Conservation (phyloP, 1,140 invertebrate species). For the Saxidomus purpurata region DNA sequence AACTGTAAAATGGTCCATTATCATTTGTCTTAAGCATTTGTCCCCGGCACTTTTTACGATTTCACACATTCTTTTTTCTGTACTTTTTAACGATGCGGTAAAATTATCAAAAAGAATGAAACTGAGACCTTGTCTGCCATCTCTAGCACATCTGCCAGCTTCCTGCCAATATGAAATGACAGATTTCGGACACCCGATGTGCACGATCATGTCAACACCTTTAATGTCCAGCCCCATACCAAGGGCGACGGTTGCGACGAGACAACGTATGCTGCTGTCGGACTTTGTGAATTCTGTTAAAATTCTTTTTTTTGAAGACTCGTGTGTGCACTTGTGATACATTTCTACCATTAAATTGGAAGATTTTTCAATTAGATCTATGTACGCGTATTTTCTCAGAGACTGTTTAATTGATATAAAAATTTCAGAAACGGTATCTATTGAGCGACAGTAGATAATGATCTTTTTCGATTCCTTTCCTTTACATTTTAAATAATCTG, state of each 20-base stretch:
- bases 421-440: no score
- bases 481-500: background rate
- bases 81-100: slow-evolving; percentile 18
- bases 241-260: no score
- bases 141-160: no score
- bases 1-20: background rate
- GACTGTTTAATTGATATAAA: no score
- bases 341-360: background rate
- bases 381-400: no score
- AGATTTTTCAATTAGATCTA: slow-evolving; percentile 32
- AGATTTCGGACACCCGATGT: no score
- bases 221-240: no score
- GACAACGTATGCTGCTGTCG: slow-evolving; percentile 7
- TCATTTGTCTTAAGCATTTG: background rate
- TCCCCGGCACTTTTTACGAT: background rate
- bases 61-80: background rate
- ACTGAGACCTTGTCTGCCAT: no score
- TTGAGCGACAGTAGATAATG: no score
- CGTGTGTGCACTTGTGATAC: slow-evolving; percentile 26
- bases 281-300: slow-evolving; percentile 13
- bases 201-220: no score
- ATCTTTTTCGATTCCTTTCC: background rate
- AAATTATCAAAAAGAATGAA: slow-evolving; percentile 48
- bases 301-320: slow-evolving; percentile 47
- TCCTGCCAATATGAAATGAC: no score